A percentile compares a stretch with the other conserved stretches of the same genome.
phyloP scores from a whole-genome alignment of 1,140 invertebrate species.

The Drosophila seguyi region DNA sequence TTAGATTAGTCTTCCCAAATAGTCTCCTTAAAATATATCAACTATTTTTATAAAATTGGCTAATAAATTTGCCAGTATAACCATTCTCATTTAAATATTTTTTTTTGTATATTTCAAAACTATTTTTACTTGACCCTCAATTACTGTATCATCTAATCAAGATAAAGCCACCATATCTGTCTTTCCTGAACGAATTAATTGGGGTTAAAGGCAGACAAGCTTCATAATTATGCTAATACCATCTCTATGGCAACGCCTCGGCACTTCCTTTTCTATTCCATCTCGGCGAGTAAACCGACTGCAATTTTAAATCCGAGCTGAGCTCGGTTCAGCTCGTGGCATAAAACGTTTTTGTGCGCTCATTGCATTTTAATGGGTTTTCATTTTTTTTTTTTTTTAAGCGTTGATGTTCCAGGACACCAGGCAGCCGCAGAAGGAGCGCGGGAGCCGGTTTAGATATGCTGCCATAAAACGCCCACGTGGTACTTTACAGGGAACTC shows the following conservation, averaged over 20 bases:
- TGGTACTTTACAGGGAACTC: constrained; percentile 14
- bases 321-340: constrained; percentile 37
- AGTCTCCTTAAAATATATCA: not conserved
- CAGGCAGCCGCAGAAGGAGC: not conserved
- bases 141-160: not conserved
- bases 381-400: constrained; percentile 22
- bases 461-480: constrained; percentile 40
- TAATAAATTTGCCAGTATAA: too few species aligned
- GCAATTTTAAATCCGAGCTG: constrained; percentile 43
- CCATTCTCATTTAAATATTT: not conserved
- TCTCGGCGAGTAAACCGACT: constrained; percentile 10
- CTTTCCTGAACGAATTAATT: not conserved
- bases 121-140: not conserved
- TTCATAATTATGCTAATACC: constrained; percentile 27
- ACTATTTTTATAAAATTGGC: not conserved
- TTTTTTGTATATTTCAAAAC: not conserved
- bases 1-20: too few species aligned
- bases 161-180: not conserved
- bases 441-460: constrained; percentile 35
- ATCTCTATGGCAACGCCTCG: not conserved
- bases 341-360: constrained; percentile 67
- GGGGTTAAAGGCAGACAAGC: not conserved
- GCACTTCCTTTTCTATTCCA: constrained; percentile 13
- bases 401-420: constrained; percentile 38
- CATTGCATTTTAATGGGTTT: constrained; percentile 71